Conservation (phyloP, 2,888 invertebrate genomes). For the Bombylius discolor region DNA sequence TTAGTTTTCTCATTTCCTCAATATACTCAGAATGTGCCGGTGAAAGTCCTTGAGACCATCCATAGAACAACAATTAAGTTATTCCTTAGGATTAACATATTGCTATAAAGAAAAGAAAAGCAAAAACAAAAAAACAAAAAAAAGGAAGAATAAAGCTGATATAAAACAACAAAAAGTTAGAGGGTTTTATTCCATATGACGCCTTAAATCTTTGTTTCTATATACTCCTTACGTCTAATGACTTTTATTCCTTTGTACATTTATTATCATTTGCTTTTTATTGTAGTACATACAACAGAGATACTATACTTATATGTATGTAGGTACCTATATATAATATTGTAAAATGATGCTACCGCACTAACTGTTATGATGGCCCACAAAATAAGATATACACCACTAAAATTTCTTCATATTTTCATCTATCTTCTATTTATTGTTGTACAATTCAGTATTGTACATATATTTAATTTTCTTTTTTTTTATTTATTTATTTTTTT, state of each 20-base stretch:
- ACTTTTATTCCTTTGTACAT: not conserved
- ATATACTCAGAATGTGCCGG: too few species aligned
- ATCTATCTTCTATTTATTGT: too few species aligned
- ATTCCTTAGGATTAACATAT: constrained; percentile 10
- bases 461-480: too few species aligned
- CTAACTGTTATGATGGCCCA: too few species aligned
- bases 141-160: not conserved
- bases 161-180: not conserved
- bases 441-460: too few species aligned
- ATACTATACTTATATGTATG: not conserved
- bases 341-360: too few species aligned
- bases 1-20: too few species aligned
- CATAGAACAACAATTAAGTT: constrained; percentile 11
- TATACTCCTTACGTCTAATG: not conserved
- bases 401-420: too few species aligned
- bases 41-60: not conserved
- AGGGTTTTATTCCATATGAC: not conserved
- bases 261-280: not conserved
- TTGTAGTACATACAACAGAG: not conserved
- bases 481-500: too few species aligned
- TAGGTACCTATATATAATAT: too few species aligned
- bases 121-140: too few species aligned
- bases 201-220: constrained; percentile 2
- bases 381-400: too few species aligned
- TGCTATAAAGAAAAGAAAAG: constrained; percentile 5